A percentile compares a stretch with the other conserved stretches of the same genome.
Evolutionary conservation across 2,797 vertebrate genomes (phyloP).

Genomic region (Anolis apletophallus): DNA sequence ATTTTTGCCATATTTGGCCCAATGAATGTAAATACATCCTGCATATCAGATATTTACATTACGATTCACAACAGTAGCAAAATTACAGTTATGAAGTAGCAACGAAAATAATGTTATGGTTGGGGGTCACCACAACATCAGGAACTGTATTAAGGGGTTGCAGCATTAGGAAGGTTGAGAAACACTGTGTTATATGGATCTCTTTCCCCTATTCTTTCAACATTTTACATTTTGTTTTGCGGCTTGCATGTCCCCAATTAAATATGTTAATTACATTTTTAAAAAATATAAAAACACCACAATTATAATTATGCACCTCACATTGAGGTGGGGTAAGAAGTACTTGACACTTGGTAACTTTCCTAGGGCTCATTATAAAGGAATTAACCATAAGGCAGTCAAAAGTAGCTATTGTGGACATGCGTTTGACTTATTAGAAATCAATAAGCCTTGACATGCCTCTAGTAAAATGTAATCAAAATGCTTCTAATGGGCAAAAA

Average conservation of each 20-base stretch:
- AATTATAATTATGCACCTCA: background rate
- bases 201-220: slow-evolving; percentile 12
- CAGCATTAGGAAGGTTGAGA: no score
- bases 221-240: background rate
- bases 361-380: slow-evolving; percentile 28
- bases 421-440: slow-evolving; percentile 48
- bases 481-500: background rate
- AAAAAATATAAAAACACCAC: no score
- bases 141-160: no score
- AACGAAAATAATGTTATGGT: no score
- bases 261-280: slow-evolving; percentile 19
- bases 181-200: background rate
- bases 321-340: background rate
- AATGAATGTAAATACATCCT: no score
- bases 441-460: slow-evolving; percentile 14
- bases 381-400: slow-evolving; percentile 36
- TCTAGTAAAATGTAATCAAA: background rate
- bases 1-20: no score
- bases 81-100: no score
- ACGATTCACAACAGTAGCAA: no score
- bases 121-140: no score
- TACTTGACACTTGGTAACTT: background rate
- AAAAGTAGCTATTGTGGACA: background rate
- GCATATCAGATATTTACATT: no score
- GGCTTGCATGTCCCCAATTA: rapidly evolving